phyloP scores from a whole-genome alignment of 2,113 vertebrate species.

The Malurus elegans region DNA sequence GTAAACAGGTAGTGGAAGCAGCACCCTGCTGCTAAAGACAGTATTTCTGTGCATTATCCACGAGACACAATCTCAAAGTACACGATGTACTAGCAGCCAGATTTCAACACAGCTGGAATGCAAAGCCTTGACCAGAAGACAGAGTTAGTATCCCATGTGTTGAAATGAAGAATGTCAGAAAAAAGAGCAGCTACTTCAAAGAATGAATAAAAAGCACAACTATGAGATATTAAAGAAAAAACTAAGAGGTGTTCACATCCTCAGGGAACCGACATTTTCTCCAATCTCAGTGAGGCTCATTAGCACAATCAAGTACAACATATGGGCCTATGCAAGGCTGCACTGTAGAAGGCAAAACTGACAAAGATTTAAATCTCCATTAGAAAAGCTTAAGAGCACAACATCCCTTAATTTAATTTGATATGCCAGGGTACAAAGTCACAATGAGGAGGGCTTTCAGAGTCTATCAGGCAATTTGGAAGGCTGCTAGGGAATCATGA shows the following conservation, averaged over 20 bases:
- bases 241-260: background rate
- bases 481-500: background rate
- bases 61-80: background rate
- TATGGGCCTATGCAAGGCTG: background rate
- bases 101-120: background rate
- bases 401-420: background rate
- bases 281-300: background rate
- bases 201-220: background rate
- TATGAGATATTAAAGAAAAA: background rate
- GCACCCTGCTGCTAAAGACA: background rate
- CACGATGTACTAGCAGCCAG: background rate
- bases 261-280: background rate
- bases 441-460: background rate
- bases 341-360: background rate
- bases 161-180: background rate
- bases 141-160: background rate
- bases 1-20: background rate
- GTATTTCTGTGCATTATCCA: background rate
- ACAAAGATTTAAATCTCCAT: conserved; percentile 5
- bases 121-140: background rate
- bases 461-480: background rate
- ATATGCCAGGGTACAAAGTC: background rate
- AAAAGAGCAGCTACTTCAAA: background rate
- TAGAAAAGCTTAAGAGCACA: background rate
- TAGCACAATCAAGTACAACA: background rate